Conservation (phyloP, 2,888 invertebrate species). For the Acanthococcus lagerstroemiae region DNA sequence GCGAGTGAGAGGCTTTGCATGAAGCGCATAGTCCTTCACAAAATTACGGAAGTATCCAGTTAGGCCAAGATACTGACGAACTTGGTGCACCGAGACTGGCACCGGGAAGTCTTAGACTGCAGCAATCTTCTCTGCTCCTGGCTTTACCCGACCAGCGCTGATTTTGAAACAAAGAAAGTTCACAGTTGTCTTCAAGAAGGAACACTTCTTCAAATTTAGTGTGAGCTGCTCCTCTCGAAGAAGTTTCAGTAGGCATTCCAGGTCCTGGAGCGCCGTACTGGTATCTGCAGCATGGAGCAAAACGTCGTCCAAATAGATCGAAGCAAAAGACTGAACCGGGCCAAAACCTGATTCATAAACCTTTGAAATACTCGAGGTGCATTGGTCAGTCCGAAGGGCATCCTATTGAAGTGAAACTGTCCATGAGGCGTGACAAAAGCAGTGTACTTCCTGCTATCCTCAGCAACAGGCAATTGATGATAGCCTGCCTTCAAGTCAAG, state of each 20-base stretch:
- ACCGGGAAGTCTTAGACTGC: too few species aligned
- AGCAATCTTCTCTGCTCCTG: too few species aligned
- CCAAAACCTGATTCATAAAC: neutral
- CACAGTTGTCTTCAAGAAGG: too few species aligned
- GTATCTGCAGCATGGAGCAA: neutral
- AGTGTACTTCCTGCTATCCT: neutral
- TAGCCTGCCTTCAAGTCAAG: too few species aligned
- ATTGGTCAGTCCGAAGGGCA: conserved; percentile 4
- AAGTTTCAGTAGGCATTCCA: neutral
- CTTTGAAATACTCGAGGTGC: conserved; percentile 1
- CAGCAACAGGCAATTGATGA: too few species aligned
- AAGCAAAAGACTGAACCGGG: neutral
- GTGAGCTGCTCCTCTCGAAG: too few species aligned
- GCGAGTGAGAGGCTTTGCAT: neutral
- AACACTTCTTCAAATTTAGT: too few species aligned
- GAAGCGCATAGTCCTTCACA: neutral
- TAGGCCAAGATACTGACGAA: neutral
- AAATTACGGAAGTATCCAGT: neutral
- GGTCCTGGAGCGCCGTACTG: neutral
- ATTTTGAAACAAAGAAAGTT: too few species aligned
- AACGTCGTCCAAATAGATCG: neutral
- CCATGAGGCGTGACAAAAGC: neutral
- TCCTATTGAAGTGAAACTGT: neutral
- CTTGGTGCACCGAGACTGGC: neutral
- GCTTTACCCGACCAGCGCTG: too few species aligned